Evolutionary conservation across 2,113 vertebrate species (phyloP).

Genomic region (Poecile atricapillus): DNA sequence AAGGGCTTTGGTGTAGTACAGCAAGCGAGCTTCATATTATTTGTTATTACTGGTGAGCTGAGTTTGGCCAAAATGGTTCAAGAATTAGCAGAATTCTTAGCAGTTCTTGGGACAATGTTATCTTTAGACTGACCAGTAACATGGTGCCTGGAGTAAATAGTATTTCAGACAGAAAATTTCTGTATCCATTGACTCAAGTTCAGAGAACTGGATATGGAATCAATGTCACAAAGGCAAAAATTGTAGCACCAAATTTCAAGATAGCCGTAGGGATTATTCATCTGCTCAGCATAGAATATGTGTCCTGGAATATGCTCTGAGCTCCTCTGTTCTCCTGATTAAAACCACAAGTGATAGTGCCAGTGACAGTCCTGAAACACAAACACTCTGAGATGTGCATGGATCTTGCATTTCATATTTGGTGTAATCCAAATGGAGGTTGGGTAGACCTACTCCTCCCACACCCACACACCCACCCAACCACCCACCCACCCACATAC

Average conservation of each 20-base stretch:
- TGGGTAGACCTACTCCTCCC: neutral
- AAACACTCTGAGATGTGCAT: neutral
- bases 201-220: neutral
- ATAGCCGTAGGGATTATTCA: neutral
- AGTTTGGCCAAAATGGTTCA: neutral
- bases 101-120: neutral
- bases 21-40: neutral
- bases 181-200: neutral
- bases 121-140: neutral
- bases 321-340: neutral
- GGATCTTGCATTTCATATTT: neutral
- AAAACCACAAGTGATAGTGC: neutral
- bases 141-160: neutral
- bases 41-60: neutral
- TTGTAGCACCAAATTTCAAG: neutral
- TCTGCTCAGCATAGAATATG: neutral
- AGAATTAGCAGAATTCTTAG: neutral
- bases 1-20: neutral
- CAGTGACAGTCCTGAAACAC: neutral
- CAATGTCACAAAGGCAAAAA: neutral
- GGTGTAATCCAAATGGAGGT: neutral
- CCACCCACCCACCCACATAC: too few relatives aligned
- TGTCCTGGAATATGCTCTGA: neutral
- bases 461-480: too few relatives aligned
- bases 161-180: neutral